Evolutionary conservation across 2,888 invertebrate genomes (phyloP).

Genomic region (Philonicus albiceps): DNA sequence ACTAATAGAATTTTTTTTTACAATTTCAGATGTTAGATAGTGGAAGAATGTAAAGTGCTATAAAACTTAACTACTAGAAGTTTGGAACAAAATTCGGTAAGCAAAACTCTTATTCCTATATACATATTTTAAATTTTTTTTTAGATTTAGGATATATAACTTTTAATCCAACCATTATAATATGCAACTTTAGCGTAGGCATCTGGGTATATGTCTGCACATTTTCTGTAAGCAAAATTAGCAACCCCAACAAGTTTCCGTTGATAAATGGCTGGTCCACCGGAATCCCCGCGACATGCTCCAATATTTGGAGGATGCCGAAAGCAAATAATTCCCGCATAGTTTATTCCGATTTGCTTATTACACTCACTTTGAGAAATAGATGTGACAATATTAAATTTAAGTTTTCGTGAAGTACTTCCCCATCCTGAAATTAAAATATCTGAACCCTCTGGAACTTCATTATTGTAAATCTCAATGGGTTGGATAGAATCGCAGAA

Average conservation of each 20-base stretch:
- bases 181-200: constrained; percentile 56
- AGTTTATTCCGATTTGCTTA: constrained; percentile 49
- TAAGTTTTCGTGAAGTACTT: constrained; percentile 52
- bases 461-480: constrained; percentile 34
- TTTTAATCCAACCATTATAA: constrained; percentile 55
- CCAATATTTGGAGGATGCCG: constrained; percentile 53
- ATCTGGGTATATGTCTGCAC: constrained; percentile 55
- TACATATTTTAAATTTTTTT: too few species aligned
- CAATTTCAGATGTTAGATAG: too few species aligned
- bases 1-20: too few species aligned
- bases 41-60: too few species aligned
- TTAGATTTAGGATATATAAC: constrained; percentile 40
- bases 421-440: constrained; percentile 50
- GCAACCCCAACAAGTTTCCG: constrained; percentile 57
- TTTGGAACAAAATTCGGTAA: too few species aligned
- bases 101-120: too few species aligned
- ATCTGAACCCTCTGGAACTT: constrained; percentile 21
- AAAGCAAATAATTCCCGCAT: constrained; percentile 55
- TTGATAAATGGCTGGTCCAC: constrained; percentile 57
- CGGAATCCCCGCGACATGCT: constrained; percentile 58
- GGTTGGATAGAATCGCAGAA: constrained; percentile 38
- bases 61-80: too few species aligned
- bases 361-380: constrained; percentile 53
- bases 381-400: constrained; percentile 53
- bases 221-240: constrained; percentile 55